phyloP scores from a whole-genome alignment of 2,888 invertebrate species.

The Drosophila planitibia region DNA sequence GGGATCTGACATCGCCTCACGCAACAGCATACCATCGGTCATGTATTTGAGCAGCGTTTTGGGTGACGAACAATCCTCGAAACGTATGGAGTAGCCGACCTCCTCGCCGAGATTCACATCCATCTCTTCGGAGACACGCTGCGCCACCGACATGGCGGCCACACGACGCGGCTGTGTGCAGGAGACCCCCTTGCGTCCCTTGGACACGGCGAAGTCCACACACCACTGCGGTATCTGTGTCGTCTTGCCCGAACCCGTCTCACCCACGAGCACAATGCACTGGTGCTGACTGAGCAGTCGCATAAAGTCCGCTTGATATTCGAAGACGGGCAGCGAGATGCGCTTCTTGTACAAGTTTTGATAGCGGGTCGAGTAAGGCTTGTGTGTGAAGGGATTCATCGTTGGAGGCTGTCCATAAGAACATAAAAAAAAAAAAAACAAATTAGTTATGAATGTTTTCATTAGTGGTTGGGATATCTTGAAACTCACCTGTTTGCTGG shows the following conservation, averaged over 20 bases:
- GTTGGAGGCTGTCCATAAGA: constrained; percentile 82
- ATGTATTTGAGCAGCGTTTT: constrained; percentile 98
- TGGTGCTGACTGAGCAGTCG: constrained; percentile 96
- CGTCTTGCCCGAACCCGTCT: constrained; percentile 99
- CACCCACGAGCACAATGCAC: constrained; percentile 98
- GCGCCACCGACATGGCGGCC: constrained; percentile 99
- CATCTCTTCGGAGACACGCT: constrained; percentile 99
- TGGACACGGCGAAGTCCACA: constrained; percentile 90
- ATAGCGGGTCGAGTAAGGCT: constrained; percentile 95
- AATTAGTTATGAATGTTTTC: not conserved
- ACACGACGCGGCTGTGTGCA: constrained; percentile 99
- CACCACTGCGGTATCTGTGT: constrained; percentile 99
- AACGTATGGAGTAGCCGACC: constrained; percentile 98
- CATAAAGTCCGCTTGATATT: constrained; percentile 98
- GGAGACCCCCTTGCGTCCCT: constrained; percentile 92
- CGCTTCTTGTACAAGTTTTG: constrained; percentile 95
- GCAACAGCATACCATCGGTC: constrained; percentile 99
- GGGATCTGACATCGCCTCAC: constrained; percentile 99
- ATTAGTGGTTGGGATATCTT: not conserved
- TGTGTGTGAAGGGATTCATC: constrained; percentile 92
- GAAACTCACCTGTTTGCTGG: constrained; percentile 67
- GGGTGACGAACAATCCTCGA: constrained; percentile 98
- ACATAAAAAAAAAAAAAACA: not conserved
- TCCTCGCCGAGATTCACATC: constrained; percentile 96
- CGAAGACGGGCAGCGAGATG: constrained; percentile 97